Evolutionary conservation across 2,888 invertebrate genomes (phyloP).

Genomic region (Stegana nigrithorax): DNA sequence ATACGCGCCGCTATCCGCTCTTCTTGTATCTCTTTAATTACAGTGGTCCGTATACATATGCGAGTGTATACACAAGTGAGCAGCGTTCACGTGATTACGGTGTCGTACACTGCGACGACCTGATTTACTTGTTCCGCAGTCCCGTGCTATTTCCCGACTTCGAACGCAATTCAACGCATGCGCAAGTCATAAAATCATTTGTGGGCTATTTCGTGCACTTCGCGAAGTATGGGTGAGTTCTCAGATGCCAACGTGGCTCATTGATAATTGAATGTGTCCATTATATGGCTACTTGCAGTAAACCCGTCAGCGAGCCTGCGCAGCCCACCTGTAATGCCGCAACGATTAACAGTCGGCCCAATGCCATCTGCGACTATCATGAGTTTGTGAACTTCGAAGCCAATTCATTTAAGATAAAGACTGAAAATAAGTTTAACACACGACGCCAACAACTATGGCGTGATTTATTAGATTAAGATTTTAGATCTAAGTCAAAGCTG

Average conservation of each 20-base stretch:
- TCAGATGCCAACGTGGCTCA: too few species aligned
- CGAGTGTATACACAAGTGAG: conserved; percentile 66
- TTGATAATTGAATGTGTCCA: too few species aligned
- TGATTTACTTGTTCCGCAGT: conserved; percentile 70
- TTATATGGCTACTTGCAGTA: conserved; percentile 34
- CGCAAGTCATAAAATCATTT: conserved; percentile 63
- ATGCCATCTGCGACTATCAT: conserved; percentile 61
- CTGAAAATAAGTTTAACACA: conserved; percentile 47
- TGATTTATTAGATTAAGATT: conserved; percentile 37
- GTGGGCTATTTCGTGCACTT: conserved; percentile 70
- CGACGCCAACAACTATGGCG: conserved; percentile 56
- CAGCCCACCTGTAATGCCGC: conserved; percentile 33
- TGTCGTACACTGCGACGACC: conserved; percentile 71
- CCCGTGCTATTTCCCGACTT: conserved; percentile 67
- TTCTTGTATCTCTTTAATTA: conserved; percentile 71
- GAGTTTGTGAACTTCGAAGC: conserved; percentile 47
- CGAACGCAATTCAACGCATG: conserved; percentile 56
- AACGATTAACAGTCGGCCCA: conserved; percentile 28
- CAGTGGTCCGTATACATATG: conserved; percentile 67
- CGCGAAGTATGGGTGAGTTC: conserved; percentile 69
- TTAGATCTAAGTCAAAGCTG: too few species aligned
- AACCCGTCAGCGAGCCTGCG: conserved; percentile 39
- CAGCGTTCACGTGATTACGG: conserved; percentile 49
- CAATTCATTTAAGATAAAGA: conserved; percentile 37
- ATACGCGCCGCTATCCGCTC: conserved; percentile 61